phyloP scores from a whole-genome alignment of 2,113 vertebrate genomes.

The Oxyura jamaicensis region DNA sequence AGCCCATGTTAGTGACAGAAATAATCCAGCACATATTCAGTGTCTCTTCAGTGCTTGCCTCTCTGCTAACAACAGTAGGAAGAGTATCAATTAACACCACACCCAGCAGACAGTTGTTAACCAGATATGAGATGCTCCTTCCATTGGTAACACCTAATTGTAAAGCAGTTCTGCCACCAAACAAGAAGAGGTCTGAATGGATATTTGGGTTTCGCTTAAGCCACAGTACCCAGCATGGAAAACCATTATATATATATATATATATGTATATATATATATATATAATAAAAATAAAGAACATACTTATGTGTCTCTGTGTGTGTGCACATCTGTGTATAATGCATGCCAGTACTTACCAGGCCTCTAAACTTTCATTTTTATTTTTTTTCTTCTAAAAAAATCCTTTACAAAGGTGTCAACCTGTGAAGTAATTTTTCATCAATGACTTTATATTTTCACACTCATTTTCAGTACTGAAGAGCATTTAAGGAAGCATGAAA shows the following conservation, averaged over 20 bases:
- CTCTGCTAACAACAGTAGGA: not conserved
- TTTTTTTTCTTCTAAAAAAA: not conserved
- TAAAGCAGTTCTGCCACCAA: not conserved
- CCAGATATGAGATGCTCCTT: not conserved
- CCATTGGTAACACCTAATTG: not conserved
- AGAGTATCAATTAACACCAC: not conserved
- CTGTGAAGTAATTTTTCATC: not conserved
- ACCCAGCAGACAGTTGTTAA: not conserved
- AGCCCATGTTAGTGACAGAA: not conserved
- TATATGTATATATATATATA: no score
- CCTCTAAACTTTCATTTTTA: accelerated
- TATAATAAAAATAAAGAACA: not conserved
- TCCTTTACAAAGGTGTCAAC: not conserved
- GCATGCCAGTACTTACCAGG: not conserved
- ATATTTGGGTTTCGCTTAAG: not conserved
- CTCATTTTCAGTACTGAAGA: not conserved
- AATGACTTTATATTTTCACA: not conserved
- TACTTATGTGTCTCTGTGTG: accelerated
- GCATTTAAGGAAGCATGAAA: not conserved
- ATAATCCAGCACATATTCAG: not conserved
- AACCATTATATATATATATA: not conserved
- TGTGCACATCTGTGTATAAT: accelerated
- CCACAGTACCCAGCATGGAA: not conserved
- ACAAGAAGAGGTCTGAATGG: not conserved
- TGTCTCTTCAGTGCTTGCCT: not conserved